Evolutionary conservation across 37 sponge, comb jelly and placozoan species (phyloP).

Genomic region (Mnemiopsis leidyi): DNA sequence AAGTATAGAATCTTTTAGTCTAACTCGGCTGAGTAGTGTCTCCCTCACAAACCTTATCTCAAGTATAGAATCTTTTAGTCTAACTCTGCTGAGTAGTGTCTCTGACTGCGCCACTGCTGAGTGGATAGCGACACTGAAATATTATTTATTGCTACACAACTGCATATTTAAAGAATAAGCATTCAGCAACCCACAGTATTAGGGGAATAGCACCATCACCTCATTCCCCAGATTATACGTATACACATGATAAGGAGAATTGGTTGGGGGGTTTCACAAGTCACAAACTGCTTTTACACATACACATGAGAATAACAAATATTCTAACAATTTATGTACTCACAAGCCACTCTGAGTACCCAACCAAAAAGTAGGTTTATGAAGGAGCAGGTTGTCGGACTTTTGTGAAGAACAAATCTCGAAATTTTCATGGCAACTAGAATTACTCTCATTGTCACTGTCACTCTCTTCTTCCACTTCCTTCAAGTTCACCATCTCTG

Average conservation of each 20-base stretch:
- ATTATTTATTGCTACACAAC: background rate
- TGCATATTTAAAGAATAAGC: too few species aligned
- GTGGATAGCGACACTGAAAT: slow-evolving; percentile 51
- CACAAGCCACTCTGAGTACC: slow-evolving; percentile 55
- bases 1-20: slow-evolving; percentile 38
- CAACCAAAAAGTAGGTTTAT: slow-evolving; percentile 55
- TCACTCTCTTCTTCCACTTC: background rate
- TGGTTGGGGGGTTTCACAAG: too few species aligned
- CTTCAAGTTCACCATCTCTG: slow-evolving; percentile 47
- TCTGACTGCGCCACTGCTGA: slow-evolving; percentile 15
- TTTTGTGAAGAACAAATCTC: background rate
- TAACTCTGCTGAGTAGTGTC: background rate
- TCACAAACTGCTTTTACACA: too few species aligned
- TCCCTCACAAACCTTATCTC: slow-evolving; percentile 55
- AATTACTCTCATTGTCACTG: slow-evolving; percentile 17
- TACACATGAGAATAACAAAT: too few species aligned
- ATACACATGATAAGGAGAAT: too few species aligned
- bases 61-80: slow-evolving; percentile 43
- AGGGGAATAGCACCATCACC: too few species aligned
- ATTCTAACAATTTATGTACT: background rate
- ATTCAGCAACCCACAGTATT: too few species aligned
- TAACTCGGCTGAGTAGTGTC: background rate
- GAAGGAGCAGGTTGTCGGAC: background rate
- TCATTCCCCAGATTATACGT: too few species aligned
- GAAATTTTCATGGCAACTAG: background rate